A percentile compares a stretch with the other conserved stretches of the same genome.
Conservation (phyloP, 2,797 vertebrate species). For the Neosilurus mollespiculum region DNA sequence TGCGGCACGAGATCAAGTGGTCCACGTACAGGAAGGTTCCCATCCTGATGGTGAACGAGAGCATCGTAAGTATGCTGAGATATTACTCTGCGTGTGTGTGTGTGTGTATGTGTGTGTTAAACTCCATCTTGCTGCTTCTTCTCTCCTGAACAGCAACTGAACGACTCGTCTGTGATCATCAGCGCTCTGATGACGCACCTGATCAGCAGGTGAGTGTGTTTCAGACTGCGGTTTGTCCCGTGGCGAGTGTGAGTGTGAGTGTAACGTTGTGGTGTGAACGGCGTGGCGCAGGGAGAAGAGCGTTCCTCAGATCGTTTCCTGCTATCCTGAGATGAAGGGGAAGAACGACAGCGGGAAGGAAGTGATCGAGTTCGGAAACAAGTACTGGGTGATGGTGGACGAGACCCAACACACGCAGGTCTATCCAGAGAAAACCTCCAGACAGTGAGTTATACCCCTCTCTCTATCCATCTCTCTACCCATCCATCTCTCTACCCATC, state of each 20-base stretch:
- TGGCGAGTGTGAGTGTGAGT: too few species aligned
- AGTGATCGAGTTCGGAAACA: conserved; percentile 87
- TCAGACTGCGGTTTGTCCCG: background rate
- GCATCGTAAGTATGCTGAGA: conserved; percentile 73
- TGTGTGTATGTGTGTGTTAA: background rate
- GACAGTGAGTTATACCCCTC: conserved; percentile 74
- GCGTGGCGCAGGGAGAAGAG: conserved; percentile 71
- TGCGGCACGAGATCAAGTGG: conserved; percentile 92
- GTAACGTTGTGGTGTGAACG: background rate
- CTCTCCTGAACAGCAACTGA: conserved; percentile 81
- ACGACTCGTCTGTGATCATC: conserved; percentile 96
- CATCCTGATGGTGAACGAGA: conserved; percentile 82
- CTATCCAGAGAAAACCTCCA: conserved; percentile 81
- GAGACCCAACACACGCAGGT: conserved; percentile 71
- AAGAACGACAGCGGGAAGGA: conserved; percentile 85
- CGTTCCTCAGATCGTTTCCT: conserved; percentile 79
- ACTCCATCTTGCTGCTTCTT: background rate
- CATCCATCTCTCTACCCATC: background rate
- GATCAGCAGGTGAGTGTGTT: conserved; percentile 78
- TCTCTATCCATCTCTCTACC: background rate
- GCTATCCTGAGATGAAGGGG: conserved; percentile 85
- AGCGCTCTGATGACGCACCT: conserved; percentile 88
- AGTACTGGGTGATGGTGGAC: conserved; percentile 95
- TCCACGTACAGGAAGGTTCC: conserved; percentile 94
- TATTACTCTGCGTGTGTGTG: background rate